Base-by-base conservation (phyloP, 1,140 invertebrate genomes). In the Drosophila subpulchrella region DNA sequence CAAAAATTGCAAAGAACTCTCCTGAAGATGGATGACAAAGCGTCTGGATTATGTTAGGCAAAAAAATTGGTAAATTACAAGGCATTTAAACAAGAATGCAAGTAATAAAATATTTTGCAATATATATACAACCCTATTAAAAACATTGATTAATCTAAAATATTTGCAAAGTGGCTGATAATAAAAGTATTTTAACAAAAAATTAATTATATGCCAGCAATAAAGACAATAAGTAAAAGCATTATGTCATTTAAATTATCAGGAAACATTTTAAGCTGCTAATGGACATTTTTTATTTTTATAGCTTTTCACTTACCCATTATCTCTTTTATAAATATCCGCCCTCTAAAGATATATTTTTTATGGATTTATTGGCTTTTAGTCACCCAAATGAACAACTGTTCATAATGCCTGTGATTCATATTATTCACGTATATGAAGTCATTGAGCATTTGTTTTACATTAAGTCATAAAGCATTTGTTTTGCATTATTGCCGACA, bases 401-500 rank as follows among this genome's bases (percentile, higher is more conserved):
- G 65, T 32, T 12, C 8, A n/a, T 20, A 12, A 27, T 56, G 17
- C 6, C 17, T 12, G 53, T 71, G 67, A 71, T 70, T 71, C 67
- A 71, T 36, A 27, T 15, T 42, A 17, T 32, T 34, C 32, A 30
- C 24, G 27, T 53, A 39, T 39, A 36, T 60, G 55, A 41, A 38
- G 56, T 83, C 75, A 83, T 63, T 39, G n/a, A 24, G 27, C 39
- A 44, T 58, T 44, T 59, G 53, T 73, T 48, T 58, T 57, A 48
- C 51, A 75, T 79, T 39, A 36, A 78, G 55, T 76, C 75, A 78
- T 41, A 34, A 24, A 30, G 10, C 32, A 34, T 65, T 38, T 59
- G 51, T 83, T 60, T 68, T 71, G 58, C 50, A 77, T 85, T 71
- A 71, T 71, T 51, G 27, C 34, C 51, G 38, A 42, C 50, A 46